Evolutionary conservation across 2,797 vertebrate species (phyloP).

Genomic region (Bovichtus variegatus): DNA sequence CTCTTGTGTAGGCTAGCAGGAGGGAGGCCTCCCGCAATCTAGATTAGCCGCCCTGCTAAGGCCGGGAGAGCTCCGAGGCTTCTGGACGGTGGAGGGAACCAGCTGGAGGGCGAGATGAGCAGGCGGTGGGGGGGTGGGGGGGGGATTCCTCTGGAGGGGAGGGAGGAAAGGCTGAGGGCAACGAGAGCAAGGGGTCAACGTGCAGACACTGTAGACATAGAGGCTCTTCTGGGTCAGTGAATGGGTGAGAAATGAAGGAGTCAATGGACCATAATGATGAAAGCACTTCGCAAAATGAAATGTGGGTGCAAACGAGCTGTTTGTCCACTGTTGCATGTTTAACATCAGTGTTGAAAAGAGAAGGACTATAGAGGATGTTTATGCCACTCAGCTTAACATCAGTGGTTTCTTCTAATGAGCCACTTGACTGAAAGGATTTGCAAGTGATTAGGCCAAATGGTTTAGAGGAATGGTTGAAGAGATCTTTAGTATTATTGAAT

Average conservation of each 20-base stretch:
- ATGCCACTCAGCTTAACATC: constrained; percentile 57
- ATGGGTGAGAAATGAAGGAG: constrained; percentile 30
- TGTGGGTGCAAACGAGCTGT: constrained; percentile 28
- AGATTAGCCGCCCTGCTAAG: constrained; percentile 79
- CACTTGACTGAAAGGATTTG: constrained; percentile 74
- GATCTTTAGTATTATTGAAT: constrained; percentile 7
- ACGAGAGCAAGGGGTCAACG: constrained; percentile 51
- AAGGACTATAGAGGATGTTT: constrained; percentile 40
- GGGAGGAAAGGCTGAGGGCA: neutral
- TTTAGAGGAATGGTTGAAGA: constrained; percentile 43
- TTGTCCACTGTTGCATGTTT: constrained; percentile 45
- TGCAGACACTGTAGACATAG: constrained; percentile 21
- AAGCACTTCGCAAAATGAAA: constrained; percentile 52
- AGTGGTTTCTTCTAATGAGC: constrained; percentile 62
- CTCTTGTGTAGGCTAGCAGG: constrained; percentile 79
- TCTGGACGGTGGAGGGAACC: constrained; percentile 67
- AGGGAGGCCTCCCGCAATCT: constrained; percentile 82
- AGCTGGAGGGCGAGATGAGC: constrained; percentile 74
- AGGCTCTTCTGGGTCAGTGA: constrained; percentile 57
- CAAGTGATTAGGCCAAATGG: constrained; percentile 51
- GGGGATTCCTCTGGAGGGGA: neutral
- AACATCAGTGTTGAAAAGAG: constrained; percentile 31
- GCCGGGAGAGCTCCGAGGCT: constrained; percentile 62
- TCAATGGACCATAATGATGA: constrained; percentile 59
- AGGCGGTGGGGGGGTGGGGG: neutral